Evolutionary conservation across 2,797 vertebrate species (phyloP), one percentile per base, ranked within the genome.

Genomic region (Sebastes hubbsi): DNA sequence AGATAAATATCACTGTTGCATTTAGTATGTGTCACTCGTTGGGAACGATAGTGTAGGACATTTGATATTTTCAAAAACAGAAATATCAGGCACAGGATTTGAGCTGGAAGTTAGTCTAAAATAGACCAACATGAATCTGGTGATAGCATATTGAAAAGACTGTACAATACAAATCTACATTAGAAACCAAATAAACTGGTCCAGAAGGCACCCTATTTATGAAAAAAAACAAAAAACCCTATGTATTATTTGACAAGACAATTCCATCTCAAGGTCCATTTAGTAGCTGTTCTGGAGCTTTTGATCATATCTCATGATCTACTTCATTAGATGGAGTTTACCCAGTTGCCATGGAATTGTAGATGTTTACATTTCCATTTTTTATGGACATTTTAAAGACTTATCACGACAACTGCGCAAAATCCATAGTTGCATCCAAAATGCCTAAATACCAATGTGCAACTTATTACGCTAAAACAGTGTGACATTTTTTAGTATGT

Each of bases 171-270:
- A 64, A 80, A 74, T 81, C 67, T 69, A 65, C 55, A 70, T 79
- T 64, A 66, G 25, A 81, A 87, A 73, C 54, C 11, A 72, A 77
- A 83, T 80, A 12, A 69, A 10, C 54, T 58, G 79, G 77, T 87
- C 56, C 77, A 81, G 68, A 89, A 89, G 91, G 91, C 91, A 90
- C 83, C 81, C 61, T 81, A 68, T 77, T 73, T 52, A 75, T 77
- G 24, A 54, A 72, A 60, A 80, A 36, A n/a, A 46, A 18, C 1
- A 20, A 42, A 20, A 49, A 49, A 4, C 8, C 4, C 11, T 11
- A 18, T 8, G 32, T 10, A 54, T 32, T 69, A 14, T 52, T n/a
- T 71, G 18, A 65, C 20, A 49, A 54, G 55, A 64, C 27, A 49
- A 27, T 30, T 64, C 5, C 5, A 67, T 22, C 25, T 32, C 30